Conservation (phyloP, 2,113 vertebrate species). For the Zosterops borbonicus region DNA sequence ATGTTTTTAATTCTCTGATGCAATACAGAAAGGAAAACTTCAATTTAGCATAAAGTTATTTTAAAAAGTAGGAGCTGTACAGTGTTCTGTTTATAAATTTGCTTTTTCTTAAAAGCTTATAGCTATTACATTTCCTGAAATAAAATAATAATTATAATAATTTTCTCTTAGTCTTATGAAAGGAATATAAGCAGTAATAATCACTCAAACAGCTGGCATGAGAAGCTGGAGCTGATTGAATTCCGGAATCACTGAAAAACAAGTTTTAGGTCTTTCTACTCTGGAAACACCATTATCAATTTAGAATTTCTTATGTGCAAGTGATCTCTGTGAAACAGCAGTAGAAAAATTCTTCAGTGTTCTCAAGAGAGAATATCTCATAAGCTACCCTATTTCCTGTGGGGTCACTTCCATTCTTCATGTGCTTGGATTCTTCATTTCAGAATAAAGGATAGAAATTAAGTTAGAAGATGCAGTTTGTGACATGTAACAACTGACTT, state of each 20-base stretch:
- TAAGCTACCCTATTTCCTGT: not conserved
- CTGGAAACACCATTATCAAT: not conserved
- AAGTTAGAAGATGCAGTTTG: not conserved
- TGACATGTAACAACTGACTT: not conserved
- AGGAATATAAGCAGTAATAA: not conserved
- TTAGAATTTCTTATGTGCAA: not conserved
- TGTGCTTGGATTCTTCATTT: not conserved
- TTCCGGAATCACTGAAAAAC: not conserved
- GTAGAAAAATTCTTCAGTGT: not conserved
- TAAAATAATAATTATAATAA: not conserved
- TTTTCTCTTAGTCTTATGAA: not conserved
- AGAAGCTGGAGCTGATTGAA: not conserved
- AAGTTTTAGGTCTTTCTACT: not conserved
- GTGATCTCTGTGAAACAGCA: not conserved
- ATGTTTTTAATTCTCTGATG: not conserved
- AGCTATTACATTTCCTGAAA: not conserved
- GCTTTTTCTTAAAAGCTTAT: not conserved
- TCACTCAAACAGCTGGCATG: not conserved
- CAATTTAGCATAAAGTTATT: not conserved
- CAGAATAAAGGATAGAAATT: not conserved
- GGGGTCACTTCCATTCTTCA: not conserved
- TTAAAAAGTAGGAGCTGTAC: not conserved
- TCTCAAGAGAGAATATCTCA: not conserved
- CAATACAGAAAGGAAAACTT: not conserved
- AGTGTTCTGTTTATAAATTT: not conserved